Base-by-base conservation (phyloP, 2,888 invertebrate genomes). In the Hermaeophaga mercurialis region DNA sequence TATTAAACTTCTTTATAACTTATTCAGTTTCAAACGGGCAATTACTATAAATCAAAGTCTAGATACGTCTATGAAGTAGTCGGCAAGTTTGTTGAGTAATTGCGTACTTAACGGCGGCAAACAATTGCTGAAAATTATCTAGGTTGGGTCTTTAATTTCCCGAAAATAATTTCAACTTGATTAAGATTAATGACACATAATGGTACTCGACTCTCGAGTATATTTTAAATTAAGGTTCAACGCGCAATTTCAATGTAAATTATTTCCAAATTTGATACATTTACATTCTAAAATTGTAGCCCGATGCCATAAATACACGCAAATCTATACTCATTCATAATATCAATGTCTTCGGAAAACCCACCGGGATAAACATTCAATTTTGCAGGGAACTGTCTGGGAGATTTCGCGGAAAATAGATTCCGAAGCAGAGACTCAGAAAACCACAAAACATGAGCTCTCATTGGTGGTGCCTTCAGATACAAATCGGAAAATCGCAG, bases 361-460 rank as follows among this genome's bases (percentile, higher is more conserved):
- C 39, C 31, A 9, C 9, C 41, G 15, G 41, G 50, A 50, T 43
- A 50, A 50, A 50, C 41, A 50, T 50, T 50, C 50, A 50, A 50
- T 50, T 50, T 50, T 26, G 31, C 33, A 11, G 38, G 39, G 28
- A 9, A 43, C 19, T 14, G 41, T 31, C 41, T 41, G 31, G 33
- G 34, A 28, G 24, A 33, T 43, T 43, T 17, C 31, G 19, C 28
- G 14, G 49, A 26, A 49, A 49, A 49, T 39, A 28, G 17, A 49
- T 39, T 26, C 43, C 14, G 34, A 22, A 11, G 34, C 43, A 24
- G 15, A 22, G 41, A 19, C 33, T 33, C 19, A 18, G 17, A 31
- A 50, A 41, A 31, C 50, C 41, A 18, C 43, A 41, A 43, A 41
- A 50, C 41, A 28, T 33, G 31, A 50, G 33, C 41, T 14, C 14